Base-by-base conservation (phyloP, 2,113 vertebrate species). In the Rana temporaria region DNA sequence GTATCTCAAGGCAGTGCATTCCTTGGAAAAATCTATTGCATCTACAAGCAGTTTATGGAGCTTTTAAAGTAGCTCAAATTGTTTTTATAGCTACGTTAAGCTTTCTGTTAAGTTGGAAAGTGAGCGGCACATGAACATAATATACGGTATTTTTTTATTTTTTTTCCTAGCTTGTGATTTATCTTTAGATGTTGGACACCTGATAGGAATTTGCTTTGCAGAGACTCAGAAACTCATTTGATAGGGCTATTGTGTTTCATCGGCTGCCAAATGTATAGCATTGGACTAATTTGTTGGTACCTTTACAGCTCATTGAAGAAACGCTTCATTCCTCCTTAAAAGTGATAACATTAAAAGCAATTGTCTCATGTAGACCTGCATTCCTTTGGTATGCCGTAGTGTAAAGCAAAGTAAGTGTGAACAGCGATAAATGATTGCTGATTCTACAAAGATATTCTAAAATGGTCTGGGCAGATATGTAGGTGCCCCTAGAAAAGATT, bases 31-130 rank as follows among this genome's bases (percentile, higher is more conserved):
- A 78, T 56, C 20, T 65, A 77, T 77, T 65, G 22, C 59, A 77
- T 77, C 74, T 66, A 78, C 63, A 66, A 67, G 48, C n/a, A 32
- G 76, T 78, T 78, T 67, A 78, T 67, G 26, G 65, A 32, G 63
- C 60, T 78, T 78, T 78, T 67, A 66, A 78, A 55, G 75, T 78
- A 78, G 76, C 52, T 67, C 63, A 78, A 78, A 67, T 78, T 53
- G 52, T 78, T 78, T 78, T 78, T 78, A 78, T 67, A 67, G 76
- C 63, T 66, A 78, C 42, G 4, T 32, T 78, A 78, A 78, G 63
- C 76, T 78, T 53, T 78, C 48, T 64, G 60, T 55, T 66, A 24
- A 63, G 62, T 65, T 78, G 74, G 76, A 56, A 52, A 66, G 19
- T 34, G 48, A 42, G 22, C 63, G 15, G 24, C 34, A 66, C 24